These are phyloP conservation scores for Manis crassicaudata DNA, from an alignment of 2,797 vertebrate species.

Conservation along the genomic window DNA sequence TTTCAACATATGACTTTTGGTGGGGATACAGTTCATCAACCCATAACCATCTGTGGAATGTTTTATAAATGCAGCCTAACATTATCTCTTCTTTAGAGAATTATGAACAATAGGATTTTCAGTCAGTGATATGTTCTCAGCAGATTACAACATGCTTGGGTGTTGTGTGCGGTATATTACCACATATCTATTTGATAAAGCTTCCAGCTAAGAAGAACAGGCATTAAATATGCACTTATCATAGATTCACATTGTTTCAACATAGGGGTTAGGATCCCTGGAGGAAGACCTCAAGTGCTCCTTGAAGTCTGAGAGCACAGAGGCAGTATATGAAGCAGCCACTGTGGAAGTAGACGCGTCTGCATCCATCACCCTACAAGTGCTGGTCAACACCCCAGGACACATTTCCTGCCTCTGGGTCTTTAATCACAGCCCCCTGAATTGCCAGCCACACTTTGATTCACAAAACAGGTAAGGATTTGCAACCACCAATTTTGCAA, in stretches of 20 bases:
- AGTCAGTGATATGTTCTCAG: neutral
- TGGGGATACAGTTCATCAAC: neutral
- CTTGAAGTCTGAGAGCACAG: constrained; percentile 57
- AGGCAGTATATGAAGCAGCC: constrained; percentile 74
- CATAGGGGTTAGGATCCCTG: constrained; percentile 71
- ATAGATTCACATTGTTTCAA: neutral
- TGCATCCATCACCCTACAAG: constrained; percentile 82
- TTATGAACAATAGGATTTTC: neutral
- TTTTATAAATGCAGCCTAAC: neutral
- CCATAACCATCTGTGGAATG: neutral
- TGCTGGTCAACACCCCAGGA: constrained; percentile 81
- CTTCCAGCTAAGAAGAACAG: neutral
- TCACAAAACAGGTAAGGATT: constrained; percentile 81
- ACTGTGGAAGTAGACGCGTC: constrained; percentile 80
- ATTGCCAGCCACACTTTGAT: constrained; percentile 79
- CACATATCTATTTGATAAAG: neutral
- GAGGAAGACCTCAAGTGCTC: constrained; percentile 83
- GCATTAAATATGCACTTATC: too few species aligned
- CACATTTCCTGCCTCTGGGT: constrained; percentile 84
- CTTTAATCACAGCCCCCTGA: constrained; percentile 78
- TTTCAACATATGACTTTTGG: neutral
- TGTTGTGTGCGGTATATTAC: neutral
- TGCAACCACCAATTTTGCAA: constrained; percentile 69
- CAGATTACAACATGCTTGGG: neutral
- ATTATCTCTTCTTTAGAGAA: constrained; percentile 12